These are phyloP conservation scores for Sphinx pinastri DNA, from an alignment of 2,888 invertebrate genomes.

Conservation along the genomic window DNA sequence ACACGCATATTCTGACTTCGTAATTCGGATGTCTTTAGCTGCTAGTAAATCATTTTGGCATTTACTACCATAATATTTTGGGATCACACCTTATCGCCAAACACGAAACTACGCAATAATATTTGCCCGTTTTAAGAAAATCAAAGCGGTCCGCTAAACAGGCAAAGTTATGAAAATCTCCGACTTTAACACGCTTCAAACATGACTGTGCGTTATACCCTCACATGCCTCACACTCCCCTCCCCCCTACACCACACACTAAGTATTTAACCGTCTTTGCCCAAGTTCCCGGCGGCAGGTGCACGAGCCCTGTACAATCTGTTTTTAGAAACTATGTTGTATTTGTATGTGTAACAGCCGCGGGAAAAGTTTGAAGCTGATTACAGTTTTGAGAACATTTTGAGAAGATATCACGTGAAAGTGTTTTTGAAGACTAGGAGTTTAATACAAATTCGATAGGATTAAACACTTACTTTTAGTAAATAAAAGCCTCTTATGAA, in stretches of 20 bases:
- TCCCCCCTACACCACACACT: background rate
- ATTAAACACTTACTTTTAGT: too few species aligned
- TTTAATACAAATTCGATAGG: background rate
- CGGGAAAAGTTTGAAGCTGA: background rate
- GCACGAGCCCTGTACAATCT: background rate
- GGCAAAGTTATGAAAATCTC: background rate
- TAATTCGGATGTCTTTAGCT: too few species aligned
- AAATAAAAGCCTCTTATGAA: too few species aligned
- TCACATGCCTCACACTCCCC: background rate
- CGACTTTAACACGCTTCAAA: background rate
- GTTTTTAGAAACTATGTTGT: constrained; percentile 16
- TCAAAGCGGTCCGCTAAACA: too few species aligned
- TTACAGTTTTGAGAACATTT: background rate
- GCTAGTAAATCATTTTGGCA: too few species aligned
- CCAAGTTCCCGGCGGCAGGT: constrained; percentile 21
- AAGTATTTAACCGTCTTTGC: constrained; percentile 27
- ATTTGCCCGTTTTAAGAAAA: too few species aligned
- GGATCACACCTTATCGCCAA: too few species aligned
- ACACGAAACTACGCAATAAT: too few species aligned
- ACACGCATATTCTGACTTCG: too few species aligned
- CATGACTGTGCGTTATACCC: background rate
- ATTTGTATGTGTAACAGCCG: constrained; percentile 4
- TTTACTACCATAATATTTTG: too few species aligned
- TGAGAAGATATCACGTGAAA: background rate
- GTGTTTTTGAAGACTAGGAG: background rate